phyloP scores from a whole-genome alignment of 1,140 invertebrate genomes.

The Diorhabda elongata region DNA sequence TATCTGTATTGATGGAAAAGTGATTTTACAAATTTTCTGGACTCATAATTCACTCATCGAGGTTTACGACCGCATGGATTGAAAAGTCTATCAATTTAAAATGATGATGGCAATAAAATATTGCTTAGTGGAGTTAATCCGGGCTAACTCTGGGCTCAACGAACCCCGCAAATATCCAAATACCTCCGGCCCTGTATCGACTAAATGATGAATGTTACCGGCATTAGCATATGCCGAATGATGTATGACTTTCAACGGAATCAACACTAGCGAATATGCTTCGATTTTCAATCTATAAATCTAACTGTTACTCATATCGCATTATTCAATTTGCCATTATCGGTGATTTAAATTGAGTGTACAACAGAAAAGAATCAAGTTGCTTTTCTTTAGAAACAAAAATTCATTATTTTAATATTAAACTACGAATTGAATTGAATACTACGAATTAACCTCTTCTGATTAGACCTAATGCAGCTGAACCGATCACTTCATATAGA shows the following conservation, averaged over 20 bases:
- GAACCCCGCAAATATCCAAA: background rate
- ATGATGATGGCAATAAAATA: constrained; percentile 40
- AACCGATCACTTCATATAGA: too few species aligned
- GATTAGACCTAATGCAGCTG: too few species aligned
- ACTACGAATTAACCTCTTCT: too few species aligned
- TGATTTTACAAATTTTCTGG: background rate
- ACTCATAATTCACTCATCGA: constrained; percentile 25
- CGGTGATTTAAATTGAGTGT: background rate
- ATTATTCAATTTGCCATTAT: constrained; percentile 40
- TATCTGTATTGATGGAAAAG: background rate
- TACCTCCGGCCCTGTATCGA: constrained; percentile 25
- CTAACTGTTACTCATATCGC: constrained; percentile 30
- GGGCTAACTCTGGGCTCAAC: constrained; percentile 10
- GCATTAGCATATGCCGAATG: constrained; percentile 44
- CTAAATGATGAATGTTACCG: constrained; percentile 41
- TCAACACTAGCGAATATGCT: constrained; percentile 42
- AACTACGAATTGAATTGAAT: too few species aligned
- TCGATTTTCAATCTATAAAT: constrained; percentile 42
- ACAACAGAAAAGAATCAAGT: too few species aligned
- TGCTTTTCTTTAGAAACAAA: too few species aligned
- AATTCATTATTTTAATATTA: too few species aligned
- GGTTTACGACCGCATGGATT: constrained; percentile 25
- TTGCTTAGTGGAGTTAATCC: constrained; percentile 36
- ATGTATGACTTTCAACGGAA: constrained; percentile 40
- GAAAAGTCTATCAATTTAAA: constrained; percentile 35